Evolutionary conservation across 2,113 vertebrate species (phyloP).

Genomic region (Nymphicus hollandicus): DNA sequence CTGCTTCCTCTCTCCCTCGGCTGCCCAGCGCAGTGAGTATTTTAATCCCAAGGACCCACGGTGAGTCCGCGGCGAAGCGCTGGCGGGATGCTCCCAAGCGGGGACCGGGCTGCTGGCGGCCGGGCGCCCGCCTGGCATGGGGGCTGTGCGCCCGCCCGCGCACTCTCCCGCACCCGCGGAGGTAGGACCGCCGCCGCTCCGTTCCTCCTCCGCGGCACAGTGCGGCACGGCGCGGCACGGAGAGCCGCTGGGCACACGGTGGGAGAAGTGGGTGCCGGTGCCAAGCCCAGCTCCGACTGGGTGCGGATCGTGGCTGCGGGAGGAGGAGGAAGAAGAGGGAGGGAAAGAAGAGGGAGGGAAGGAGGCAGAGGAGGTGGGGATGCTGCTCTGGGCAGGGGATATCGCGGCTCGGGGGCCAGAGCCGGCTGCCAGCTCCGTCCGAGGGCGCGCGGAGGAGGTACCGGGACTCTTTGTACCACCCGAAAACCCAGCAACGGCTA

Average conservation of each 20-base stretch:
- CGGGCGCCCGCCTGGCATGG: neutral
- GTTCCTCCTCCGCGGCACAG: neutral
- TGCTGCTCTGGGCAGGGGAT: constrained; percentile 19
- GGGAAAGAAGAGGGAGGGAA: neutral
- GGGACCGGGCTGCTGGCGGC: neutral
- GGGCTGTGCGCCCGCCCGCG: constrained; percentile 17
- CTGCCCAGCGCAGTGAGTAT: neutral
- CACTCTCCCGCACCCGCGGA: constrained; percentile 8
- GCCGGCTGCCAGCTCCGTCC: neutral
- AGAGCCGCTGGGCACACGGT: neutral
- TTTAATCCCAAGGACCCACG: constrained; percentile 52
- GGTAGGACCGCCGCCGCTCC: neutral
- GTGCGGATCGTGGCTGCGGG: constrained; percentile 45
- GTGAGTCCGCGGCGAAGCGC: neutral
- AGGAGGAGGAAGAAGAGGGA: constrained; percentile 13
- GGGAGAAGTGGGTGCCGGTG: neutral
- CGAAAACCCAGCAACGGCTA: neutral
- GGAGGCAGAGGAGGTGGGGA: constrained; percentile 24
- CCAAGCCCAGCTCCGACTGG: constrained; percentile 30
- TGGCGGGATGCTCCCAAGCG: neutral
- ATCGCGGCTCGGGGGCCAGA: neutral
- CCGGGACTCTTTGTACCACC: constrained; percentile 6
- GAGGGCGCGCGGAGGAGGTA: neutral
- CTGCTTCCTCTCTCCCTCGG: constrained; percentile 12
- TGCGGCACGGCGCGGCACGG: neutral